Base-by-base conservation (phyloP, 2,797 vertebrate genomes). In the Halcyon smyrnensis region DNA sequence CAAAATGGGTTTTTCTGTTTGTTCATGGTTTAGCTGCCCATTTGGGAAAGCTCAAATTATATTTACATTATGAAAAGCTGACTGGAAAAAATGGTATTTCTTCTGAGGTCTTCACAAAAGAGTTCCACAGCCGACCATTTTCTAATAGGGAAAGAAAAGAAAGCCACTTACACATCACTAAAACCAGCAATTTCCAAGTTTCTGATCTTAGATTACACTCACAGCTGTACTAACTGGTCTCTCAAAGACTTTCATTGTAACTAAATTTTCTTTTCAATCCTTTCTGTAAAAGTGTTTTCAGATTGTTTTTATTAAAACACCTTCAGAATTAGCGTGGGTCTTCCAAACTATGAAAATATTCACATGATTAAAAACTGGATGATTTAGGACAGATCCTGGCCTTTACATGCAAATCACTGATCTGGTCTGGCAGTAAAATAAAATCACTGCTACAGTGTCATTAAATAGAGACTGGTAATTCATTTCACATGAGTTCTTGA, bases 41-140 rank as follows among this genome's bases (percentile, higher is more conserved):
- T 96, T 78, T 94, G 94, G 95, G 89, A 97, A 96, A 95, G 37
- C 51, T 89, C 87, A 93, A 92, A 90, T 95, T 90, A 59, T 74
- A 98, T 98, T 99, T 98, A 99, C 99, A 99, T 99, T 97, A 97
- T 99, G 98, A 98, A 98, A 97, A 96, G 90, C 84, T 88, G 86
- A 90, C 63, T 95, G 89, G 80, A 78, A 82, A 96, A 95, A 78
- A 0, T 41, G 37, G 3, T 88, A 95, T 69, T 94, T 87, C 97
- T 97, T 96, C 98, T 97, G 84, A 94, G 78, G 32, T 97, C 93
- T 98, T 98, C 98, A 98, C 96, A 96, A 96, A 24, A 96, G 88
- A 86, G 62, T 90, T 96, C 94, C 91, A 95, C 95, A 85, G 97
- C 83, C 86, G 95, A 98, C 95, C 99, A 99, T 99, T 97, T 97